Conservation (phyloP, 2,888 invertebrate species). For the Crossocerus cetratus region DNA sequence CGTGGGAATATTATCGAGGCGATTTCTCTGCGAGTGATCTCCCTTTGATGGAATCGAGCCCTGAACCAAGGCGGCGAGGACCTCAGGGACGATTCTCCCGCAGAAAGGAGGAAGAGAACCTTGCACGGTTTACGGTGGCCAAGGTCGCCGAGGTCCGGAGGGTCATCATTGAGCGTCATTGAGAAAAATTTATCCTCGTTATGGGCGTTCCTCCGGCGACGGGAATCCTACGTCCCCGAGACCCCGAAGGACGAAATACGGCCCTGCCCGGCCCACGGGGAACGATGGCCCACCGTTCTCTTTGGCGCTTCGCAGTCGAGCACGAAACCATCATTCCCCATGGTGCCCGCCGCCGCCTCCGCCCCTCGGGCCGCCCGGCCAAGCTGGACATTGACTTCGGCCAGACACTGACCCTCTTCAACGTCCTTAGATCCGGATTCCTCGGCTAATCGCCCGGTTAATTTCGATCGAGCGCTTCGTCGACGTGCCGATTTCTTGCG, state of each 20-base stretch:
- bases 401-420: slow-evolving; percentile 46
- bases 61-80: not conserved
- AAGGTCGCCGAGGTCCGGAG: slow-evolving; percentile 25
- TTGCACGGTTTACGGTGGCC: slow-evolving; percentile 18
- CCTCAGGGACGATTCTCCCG: slow-evolving; percentile 14
- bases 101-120: not conserved
- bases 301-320: slow-evolving; percentile 42
- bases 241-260: slow-evolving; percentile 50
- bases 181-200: slow-evolving; percentile 53
- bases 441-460: slow-evolving; percentile 40
- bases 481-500: slow-evolving; percentile 6
- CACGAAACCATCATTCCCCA: slow-evolving; percentile 52
- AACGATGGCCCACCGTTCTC: not conserved
- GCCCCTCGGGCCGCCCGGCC: not conserved
- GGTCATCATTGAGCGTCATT: slow-evolving; percentile 43
- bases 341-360: slow-evolving; percentile 16
- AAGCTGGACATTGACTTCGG: slow-evolving; percentile 47
- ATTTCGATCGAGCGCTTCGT: slow-evolving; percentile 12
- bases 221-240: not conserved
- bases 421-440: slow-evolving; percentile 46
- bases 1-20: slow-evolving; percentile 44
- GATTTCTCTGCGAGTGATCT: slow-evolving; percentile 28
- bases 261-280: slow-evolving; percentile 43
- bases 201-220: slow-evolving; percentile 45
- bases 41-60: slow-evolving; percentile 12